phyloP scores from a whole-genome alignment of 2,113 vertebrate species.

The Parus major region DNA sequence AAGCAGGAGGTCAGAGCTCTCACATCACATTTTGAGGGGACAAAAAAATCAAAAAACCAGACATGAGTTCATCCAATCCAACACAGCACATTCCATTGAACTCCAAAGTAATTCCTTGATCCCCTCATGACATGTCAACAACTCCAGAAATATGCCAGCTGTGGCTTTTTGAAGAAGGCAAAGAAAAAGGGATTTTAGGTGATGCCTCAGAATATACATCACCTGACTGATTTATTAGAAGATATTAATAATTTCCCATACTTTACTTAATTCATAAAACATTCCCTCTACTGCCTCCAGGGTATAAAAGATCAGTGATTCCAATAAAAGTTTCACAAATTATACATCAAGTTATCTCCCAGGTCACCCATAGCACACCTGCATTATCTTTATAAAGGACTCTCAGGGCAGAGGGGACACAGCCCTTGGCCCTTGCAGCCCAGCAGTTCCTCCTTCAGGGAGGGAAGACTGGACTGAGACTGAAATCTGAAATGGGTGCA shows the following conservation, averaged over 20 bases:
- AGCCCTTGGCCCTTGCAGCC: background rate
- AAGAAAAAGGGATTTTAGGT: background rate
- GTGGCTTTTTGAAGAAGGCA: background rate
- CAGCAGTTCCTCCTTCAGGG: background rate
- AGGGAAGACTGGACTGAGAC: background rate
- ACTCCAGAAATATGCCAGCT: background rate
- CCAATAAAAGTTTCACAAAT: background rate
- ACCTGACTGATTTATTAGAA: background rate
- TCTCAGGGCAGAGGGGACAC: background rate
- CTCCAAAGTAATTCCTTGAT: background rate
- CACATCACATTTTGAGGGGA: background rate
- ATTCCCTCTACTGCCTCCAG: background rate
- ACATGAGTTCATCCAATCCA: background rate
- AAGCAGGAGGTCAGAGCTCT: background rate
- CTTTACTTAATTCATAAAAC: constrained; percentile 7
- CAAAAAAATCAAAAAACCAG: background rate
- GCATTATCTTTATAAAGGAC: background rate
- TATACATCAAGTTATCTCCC: background rate
- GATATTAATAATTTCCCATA: background rate
- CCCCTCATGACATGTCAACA: background rate
- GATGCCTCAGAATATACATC: background rate
- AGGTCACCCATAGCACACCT: background rate
- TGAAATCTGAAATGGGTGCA: background rate
- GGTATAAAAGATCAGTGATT: background rate
- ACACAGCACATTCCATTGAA: background rate